Evolutionary conservation across 1,140 invertebrate species (phyloP), one percentile per base, ranked within the genome.

Genomic region (Babylonia areolata): DNA sequence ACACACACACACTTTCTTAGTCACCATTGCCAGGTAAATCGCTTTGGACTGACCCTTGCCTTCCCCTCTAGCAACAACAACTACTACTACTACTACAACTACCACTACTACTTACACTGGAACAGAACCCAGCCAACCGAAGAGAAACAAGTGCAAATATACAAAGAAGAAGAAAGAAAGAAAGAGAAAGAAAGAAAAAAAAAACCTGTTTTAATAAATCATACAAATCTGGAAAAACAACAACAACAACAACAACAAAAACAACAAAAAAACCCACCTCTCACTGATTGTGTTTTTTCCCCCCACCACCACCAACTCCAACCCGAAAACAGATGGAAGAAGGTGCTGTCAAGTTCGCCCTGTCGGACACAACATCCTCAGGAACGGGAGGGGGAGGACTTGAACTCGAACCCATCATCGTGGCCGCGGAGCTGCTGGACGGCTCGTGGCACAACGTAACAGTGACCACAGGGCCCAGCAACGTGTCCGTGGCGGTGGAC

Each of bases 381-480:
- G 46, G 46, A 9, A 5, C 46, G 46, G 46, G 9, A 51, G 80
- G 54, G 64, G 81, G 58, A 23, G 58, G 58, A 12, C 5, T 5
- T 5, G 58, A 23, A 11, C 58, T 35, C 37, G 75, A 77, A 77
- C 78, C 78, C 40, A 51, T 80, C 46, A 54, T 58, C 78, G 58
- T 40, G 20, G 87, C 77, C 31, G 39, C 46, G 2, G 28, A 54
- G 2, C 75, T 93, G 11, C 71, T 85, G 42, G 89, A 93, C 85
- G 89, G 91, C 40, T 73, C 80, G 23, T 93, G 92, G 92, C 91
- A 92, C 77, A 92, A 93, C 86, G 88, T 89, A 39, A 91, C 90
- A 1, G 87, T 93, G 28, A 85, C 87, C 33, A 77, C 89, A 2
- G 85, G 81, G 46, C 87, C 64, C 40, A 51, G 31, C 33, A 80